Conservation (phyloP, 2,888 invertebrate species). For the Pseudoips prasinana region DNA sequence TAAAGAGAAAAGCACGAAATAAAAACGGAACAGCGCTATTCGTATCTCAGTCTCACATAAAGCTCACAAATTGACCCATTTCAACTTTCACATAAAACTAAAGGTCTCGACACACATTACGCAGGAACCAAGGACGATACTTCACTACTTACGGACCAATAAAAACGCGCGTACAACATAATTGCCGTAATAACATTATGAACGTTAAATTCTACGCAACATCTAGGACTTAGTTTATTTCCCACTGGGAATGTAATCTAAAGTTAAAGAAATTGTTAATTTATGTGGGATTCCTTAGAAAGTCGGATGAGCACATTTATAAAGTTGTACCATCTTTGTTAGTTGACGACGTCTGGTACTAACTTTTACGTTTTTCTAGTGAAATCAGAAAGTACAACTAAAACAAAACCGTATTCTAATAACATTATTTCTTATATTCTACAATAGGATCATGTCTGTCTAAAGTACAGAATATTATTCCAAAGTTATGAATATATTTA, state of each 20-base stretch:
- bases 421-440: too few species aligned
- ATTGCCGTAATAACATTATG: slow-evolving; percentile 32
- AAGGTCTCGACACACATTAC: slow-evolving; percentile 36
- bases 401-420: too few species aligned
- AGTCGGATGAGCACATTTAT: neutral
- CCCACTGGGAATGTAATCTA: neutral
- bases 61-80: slow-evolving; percentile 41
- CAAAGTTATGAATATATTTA: too few species aligned
- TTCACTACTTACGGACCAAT: slow-evolving; percentile 40
- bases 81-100: slow-evolving; percentile 40
- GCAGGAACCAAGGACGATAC: slow-evolving; percentile 31
- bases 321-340: neutral
- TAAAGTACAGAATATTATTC: too few species aligned
- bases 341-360: neutral
- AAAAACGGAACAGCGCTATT: slow-evolving; percentile 37
- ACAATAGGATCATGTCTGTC: too few species aligned
- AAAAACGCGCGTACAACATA: slow-evolving; percentile 33
- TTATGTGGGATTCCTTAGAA: neutral
- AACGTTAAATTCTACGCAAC: slow-evolving; percentile 21
- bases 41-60: slow-evolving; percentile 42
- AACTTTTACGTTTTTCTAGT: too few species aligned
- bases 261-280: too few species aligned
- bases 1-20: slow-evolving; percentile 32
- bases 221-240: slow-evolving; percentile 12
- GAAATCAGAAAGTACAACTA: too few species aligned